Conservation (phyloP, 1,140 invertebrate genomes). For the Papilio dardanus region DNA sequence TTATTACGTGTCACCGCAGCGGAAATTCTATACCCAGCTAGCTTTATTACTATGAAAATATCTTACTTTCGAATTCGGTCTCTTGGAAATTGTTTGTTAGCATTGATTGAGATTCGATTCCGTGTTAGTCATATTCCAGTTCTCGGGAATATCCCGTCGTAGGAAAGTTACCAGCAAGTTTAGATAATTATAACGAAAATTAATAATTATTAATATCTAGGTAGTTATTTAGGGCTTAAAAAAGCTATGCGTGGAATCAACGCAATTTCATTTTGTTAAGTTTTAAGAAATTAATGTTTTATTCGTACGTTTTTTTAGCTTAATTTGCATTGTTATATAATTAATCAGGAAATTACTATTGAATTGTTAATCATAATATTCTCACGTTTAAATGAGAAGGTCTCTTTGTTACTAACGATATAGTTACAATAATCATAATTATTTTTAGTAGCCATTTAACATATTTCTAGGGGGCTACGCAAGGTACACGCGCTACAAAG, state of each 20-base stretch:
- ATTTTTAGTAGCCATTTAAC: background rate
- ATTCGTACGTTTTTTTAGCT: background rate
- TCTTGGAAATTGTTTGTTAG: constrained; percentile 3
- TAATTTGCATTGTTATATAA: background rate
- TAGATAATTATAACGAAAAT: background rate
- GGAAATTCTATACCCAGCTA: background rate
- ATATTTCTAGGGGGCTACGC: no score
- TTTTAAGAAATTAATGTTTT: no score
- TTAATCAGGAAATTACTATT: constrained; percentile 28
- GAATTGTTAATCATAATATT: constrained; percentile 3
- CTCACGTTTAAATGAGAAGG: constrained; percentile 24
- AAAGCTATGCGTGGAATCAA: no score
- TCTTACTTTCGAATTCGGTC: constrained; percentile 16
- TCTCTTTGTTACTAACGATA: background rate
- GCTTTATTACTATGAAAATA: background rate
- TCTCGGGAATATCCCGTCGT: background rate
- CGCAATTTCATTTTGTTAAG: no score
- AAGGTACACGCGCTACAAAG: no score
- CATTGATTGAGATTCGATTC: background rate
- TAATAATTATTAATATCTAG: background rate
- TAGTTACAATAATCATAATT: background rate
- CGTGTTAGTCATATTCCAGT: constrained; percentile 20
- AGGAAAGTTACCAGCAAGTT: background rate
- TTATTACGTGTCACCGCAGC: background rate
- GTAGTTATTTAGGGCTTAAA: no score